A percentile compares a stretch with the other conserved stretches of the same genome.
phyloP scores from a whole-genome alignment of 2,113 vertebrate species.

The Peromyscus polionotus region DNA sequence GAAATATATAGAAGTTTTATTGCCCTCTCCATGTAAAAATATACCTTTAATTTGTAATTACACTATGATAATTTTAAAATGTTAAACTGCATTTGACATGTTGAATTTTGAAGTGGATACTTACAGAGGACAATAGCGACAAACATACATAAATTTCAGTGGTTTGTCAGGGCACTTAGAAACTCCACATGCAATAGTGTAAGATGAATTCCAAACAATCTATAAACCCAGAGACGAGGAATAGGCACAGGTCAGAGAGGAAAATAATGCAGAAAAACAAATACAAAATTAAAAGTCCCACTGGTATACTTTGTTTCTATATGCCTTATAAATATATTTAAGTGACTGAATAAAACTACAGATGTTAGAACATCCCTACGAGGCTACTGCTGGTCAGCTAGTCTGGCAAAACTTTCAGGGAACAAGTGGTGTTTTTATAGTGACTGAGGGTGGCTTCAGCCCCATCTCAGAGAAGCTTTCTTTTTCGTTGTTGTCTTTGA shows the following conservation, averaged over 20 bases:
- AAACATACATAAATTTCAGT: neutral
- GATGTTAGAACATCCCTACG: neutral
- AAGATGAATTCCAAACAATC: neutral
- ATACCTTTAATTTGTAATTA: neutral
- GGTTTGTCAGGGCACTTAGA: neutral
- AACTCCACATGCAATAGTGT: neutral
- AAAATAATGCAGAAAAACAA: neutral
- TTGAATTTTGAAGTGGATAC: neutral
- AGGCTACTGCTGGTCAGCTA: neutral
- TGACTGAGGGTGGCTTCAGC: neutral
- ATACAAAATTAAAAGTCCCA: neutral
- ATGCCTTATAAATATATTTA: neutral
- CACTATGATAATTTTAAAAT: no score
- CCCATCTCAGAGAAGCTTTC: neutral
- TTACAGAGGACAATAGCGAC: neutral
- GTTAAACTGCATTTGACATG: neutral
- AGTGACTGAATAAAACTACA: neutral
- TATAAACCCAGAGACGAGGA: neutral
- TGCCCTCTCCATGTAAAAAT: neutral
- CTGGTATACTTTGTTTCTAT: neutral
- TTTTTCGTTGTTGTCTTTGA: neutral
- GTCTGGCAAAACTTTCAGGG: neutral
- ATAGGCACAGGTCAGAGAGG: neutral
- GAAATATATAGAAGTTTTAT: neutral
- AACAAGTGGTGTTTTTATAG: neutral